Conservation (phyloP, 2,797 vertebrate genomes). For the Falco berigora region DNA sequence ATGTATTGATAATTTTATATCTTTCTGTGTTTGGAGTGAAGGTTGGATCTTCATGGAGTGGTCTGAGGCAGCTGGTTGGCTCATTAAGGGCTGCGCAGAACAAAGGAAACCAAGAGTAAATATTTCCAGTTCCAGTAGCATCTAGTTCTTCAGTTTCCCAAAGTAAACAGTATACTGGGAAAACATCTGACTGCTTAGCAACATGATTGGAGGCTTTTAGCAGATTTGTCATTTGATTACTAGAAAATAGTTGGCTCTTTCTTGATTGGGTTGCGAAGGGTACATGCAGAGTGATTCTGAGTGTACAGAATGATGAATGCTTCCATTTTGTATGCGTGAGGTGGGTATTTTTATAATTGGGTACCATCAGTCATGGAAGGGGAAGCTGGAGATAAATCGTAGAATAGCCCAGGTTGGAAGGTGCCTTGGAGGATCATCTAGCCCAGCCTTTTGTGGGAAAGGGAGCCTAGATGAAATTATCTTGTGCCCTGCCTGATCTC, state of each 20-base stretch:
- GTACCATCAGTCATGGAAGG: neutral
- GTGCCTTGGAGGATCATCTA: neutral
- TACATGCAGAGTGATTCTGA: neutral
- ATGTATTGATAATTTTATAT: neutral
- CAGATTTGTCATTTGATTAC: neutral
- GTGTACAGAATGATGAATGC: neutral
- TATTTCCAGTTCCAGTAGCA: neutral
- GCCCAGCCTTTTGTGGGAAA: neutral
- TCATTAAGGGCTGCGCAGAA: neutral
- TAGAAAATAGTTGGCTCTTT: neutral
- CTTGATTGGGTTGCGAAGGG: neutral
- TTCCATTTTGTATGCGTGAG: neutral
- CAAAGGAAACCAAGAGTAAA: neutral
- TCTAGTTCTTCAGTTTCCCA: neutral
- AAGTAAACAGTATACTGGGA: neutral
- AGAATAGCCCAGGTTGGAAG: neutral
- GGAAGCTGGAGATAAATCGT: neutral
- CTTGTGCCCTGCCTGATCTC: neutral
- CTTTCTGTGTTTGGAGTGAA: neutral
- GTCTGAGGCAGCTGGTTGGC: neutral
- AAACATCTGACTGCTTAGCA: neutral
- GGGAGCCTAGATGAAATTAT: neutral
- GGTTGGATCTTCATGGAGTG: neutral
- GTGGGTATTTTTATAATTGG: neutral
- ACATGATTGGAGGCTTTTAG: neutral